phyloP scores from a whole-genome alignment of 2,888 invertebrate genomes.

The Spilarctia lutea region DNA sequence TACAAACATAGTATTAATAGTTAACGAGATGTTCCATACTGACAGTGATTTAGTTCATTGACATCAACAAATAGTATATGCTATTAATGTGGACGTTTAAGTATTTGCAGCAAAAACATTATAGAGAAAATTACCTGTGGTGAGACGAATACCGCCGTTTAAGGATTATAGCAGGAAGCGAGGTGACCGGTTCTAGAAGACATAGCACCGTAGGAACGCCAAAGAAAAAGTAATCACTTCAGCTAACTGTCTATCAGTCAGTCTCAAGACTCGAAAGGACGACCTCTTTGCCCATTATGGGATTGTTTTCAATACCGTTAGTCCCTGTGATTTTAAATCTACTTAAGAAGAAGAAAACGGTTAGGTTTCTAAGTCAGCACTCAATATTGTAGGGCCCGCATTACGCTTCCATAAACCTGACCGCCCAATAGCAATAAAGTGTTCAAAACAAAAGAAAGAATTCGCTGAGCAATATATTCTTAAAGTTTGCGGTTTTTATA shows the following conservation, averaged over 20 bases:
- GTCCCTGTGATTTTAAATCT: constrained; percentile 30
- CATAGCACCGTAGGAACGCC: constrained; percentile 60
- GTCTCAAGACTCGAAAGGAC: constrained; percentile 52
- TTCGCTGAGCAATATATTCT: constrained; percentile 64
- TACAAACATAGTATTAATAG: neutral
- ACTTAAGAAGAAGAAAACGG: constrained; percentile 35
- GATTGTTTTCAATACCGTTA: constrained; percentile 62
- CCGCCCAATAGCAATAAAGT: constrained; percentile 65
- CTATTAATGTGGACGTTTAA: constrained; percentile 58
- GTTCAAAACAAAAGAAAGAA: constrained; percentile 68
- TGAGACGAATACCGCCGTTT: constrained; percentile 69
- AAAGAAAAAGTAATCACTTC: constrained; percentile 65
- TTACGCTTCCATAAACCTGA: constrained; percentile 54
- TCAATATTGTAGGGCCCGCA: constrained; percentile 66
- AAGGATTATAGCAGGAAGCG: constrained; percentile 78
- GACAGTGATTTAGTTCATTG: constrained; percentile 57
- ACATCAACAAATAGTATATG: constrained; percentile 57
- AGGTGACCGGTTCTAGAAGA: constrained; percentile 64
- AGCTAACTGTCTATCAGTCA: constrained; percentile 64
- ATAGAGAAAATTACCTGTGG: constrained; percentile 70
- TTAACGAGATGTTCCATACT: neutral
- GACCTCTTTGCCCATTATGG: constrained; percentile 60
- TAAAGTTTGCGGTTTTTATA: constrained; percentile 73
- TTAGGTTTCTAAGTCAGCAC: constrained; percentile 49
- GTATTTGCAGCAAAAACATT: constrained; percentile 63